These are phyloP conservation scores for Simalia tracyae DNA, from an alignment of 2,797 vertebrate genomes.

Conservation along the genomic window DNA sequence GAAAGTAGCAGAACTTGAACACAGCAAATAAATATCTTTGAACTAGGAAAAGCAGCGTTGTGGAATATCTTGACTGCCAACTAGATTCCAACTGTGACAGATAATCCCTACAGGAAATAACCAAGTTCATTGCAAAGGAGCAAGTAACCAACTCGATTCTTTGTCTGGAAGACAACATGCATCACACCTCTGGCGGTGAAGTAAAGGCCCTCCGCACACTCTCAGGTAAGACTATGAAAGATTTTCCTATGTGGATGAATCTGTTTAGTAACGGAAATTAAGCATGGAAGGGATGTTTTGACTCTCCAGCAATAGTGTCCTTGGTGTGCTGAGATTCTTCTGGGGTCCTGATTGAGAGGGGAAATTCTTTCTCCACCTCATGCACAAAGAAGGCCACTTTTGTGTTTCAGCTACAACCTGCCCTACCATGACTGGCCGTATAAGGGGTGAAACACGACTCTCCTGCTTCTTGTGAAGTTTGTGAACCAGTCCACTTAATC, in stretches of 20 bases:
- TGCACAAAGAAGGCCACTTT: not conserved
- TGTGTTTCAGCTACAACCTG: not conserved
- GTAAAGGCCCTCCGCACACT: not conserved
- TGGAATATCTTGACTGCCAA: not conserved
- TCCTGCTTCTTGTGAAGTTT: not conserved
- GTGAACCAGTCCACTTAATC: no score
- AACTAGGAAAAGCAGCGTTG: not conserved
- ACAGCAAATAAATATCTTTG: not conserved
- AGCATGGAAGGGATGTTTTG: not conserved
- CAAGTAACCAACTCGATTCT: not conserved
- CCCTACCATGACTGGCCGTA: no score
- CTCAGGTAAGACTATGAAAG: slow-evolving; percentile 10
- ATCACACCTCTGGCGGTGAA: not conserved
- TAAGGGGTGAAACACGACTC: not conserved
- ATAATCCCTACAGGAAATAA: not conserved
- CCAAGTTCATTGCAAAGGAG: not conserved
- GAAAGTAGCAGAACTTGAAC: not conserved
- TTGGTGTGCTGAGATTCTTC: not conserved
- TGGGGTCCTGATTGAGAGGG: not conserved
- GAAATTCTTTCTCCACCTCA: not conserved
- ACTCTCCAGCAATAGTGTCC: not conserved
- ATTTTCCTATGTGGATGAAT: not conserved
- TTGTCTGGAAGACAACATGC: not conserved
- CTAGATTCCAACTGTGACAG: not conserved
- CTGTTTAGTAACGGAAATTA: not conserved